Evolutionary conservation across 2,113 vertebrate species (phyloP).

Genomic region (Tragelaphus scriptus): DNA sequence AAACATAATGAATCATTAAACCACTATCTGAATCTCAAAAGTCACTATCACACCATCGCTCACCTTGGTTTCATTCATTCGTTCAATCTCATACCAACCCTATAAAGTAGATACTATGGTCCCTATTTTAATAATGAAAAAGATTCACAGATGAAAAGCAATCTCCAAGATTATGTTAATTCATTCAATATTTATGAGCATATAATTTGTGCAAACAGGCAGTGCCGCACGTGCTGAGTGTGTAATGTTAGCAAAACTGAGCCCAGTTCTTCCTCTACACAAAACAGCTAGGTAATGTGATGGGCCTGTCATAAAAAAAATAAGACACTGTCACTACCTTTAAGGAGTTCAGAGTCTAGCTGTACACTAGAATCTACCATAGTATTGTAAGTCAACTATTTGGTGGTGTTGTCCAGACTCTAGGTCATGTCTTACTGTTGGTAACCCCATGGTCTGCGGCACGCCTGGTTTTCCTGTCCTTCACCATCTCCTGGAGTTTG

Average conservation of each 20-base stretch:
- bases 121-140: conserved; percentile 15
- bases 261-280: not conserved
- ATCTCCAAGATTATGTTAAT: not conserved
- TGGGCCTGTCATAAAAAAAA: not conserved
- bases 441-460: not conserved
- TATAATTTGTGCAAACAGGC: not conserved
- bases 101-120: not conserved
- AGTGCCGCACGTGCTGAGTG: not conserved
- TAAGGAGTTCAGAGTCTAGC: not conserved
- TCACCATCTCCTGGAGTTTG: not conserved
- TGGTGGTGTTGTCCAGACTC: accelerated
- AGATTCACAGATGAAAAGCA: not conserved
- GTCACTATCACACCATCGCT: not conserved
- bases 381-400: not conserved
- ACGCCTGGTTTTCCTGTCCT: not conserved
- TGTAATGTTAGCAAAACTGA: not conserved
- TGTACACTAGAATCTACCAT: not conserved
- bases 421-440: not conserved
- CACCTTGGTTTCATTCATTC: not conserved
- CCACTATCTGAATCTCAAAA: not conserved
- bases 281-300: not conserved
- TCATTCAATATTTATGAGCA: not conserved
- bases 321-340: not conserved
- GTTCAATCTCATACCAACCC: not conserved
- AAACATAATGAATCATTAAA: not conserved